phyloP scores from a whole-genome alignment of 1,140 invertebrate species.

The Gryon sp. region DNA sequence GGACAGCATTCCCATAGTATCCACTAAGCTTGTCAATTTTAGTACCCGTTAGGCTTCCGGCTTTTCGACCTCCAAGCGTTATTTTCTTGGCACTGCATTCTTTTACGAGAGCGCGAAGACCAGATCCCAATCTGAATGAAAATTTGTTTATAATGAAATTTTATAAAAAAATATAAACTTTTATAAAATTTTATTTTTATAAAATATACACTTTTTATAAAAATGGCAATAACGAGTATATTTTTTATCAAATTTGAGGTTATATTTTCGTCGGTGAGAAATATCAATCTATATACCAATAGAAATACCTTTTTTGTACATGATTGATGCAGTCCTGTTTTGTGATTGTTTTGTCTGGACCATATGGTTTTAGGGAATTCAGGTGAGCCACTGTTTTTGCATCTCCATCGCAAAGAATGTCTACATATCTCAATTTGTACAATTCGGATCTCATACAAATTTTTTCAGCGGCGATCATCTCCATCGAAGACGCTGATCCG shows the following conservation, averaged over 20 bases:
- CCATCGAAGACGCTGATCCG: conserved; percentile 56
- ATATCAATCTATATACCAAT: no score
- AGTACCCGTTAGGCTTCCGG: conserved; percentile 20
- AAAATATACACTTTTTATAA: no score
- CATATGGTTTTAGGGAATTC: conserved; percentile 44
- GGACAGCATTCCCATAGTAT: conserved; percentile 28
- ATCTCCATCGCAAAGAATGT: conserved; percentile 57
- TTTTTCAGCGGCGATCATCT: conserved; percentile 51
- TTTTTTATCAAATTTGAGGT: no score
- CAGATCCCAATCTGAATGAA: conserved; percentile 12
- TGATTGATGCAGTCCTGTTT: conserved; percentile 63
- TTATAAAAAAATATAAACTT: no score
- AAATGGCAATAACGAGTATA: no score
- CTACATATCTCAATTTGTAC: conserved; percentile 52
- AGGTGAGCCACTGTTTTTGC: conserved; percentile 50
- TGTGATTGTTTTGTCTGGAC: conserved; percentile 29
- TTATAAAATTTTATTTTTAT: no score
- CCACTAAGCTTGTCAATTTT: conserved; percentile 28
- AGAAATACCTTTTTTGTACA: conserved; percentile 48
- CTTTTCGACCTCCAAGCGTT: conserved; percentile 26
- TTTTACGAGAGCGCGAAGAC: conserved; percentile 21
- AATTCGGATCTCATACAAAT: conserved; percentile 54
- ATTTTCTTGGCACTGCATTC: conserved; percentile 20
- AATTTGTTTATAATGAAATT: no score
- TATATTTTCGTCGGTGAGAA: no score